These are phyloP conservation scores for Anguilla megastoma DNA, from an alignment of 2,797 vertebrate species.

Conservation along the genomic window DNA sequence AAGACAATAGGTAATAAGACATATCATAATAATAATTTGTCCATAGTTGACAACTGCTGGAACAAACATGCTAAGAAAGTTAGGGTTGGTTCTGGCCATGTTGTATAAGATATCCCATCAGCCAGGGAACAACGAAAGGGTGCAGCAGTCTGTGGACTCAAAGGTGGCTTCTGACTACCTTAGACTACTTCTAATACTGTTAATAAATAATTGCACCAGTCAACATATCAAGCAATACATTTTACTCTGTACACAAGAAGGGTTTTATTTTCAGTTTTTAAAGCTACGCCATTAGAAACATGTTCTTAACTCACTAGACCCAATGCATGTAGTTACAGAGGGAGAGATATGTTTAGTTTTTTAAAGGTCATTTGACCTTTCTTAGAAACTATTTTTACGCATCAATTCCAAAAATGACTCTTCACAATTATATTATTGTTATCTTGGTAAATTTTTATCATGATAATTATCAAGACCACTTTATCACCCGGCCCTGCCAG, in stretches of 20 bases:
- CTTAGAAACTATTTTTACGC: not conserved
- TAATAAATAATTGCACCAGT: not conserved
- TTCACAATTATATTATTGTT: not conserved
- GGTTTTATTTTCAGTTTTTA: not conserved
- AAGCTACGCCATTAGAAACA: not conserved
- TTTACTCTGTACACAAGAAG: not conserved
- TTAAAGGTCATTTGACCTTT: not conserved
- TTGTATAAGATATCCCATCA: not conserved
- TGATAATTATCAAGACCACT: not conserved
- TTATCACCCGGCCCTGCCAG: not conserved
- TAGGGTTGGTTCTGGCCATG: not conserved
- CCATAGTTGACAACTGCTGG: not conserved
- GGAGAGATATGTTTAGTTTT: not conserved
- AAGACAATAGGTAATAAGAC: not conserved
- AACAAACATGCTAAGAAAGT: not conserved
- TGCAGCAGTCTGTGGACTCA: not conserved
- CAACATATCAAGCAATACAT: not conserved
- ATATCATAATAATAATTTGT: not conserved
- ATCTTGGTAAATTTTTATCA: not conserved
- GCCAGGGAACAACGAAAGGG: not conserved
- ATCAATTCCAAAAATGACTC: not conserved
- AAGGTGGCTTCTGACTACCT: not conserved
- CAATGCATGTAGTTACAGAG: not conserved
- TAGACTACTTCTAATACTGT: not conserved
- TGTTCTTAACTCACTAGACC: not conserved